These are phyloP conservation scores for Chymomyza procnemis DNA, from an alignment of 2,888 invertebrate species.

Conservation along the genomic window DNA sequence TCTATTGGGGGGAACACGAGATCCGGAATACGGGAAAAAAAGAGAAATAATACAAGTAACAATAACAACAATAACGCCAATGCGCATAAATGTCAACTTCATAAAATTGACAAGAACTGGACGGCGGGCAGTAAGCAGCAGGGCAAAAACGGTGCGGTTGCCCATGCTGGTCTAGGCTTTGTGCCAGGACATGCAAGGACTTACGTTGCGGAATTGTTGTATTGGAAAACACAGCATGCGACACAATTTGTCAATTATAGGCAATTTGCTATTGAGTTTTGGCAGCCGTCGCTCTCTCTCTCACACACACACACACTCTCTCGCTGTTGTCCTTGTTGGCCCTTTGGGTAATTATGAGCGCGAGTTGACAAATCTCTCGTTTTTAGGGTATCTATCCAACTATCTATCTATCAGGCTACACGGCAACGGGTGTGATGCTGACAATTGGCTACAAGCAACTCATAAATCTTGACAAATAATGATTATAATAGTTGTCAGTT, in stretches of 20 bases:
- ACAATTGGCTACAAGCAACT: conserved; percentile 25
- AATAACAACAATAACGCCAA: neutral
- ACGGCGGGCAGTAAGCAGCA: neutral
- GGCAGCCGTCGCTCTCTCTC: neutral
- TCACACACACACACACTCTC: too few species aligned
- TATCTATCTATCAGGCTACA: neutral
- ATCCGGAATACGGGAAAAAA: conserved; percentile 2
- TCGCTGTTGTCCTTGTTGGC: neutral
- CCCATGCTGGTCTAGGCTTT: conserved; percentile 11
- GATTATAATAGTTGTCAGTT: conserved; percentile 68
- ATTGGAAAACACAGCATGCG: conserved; percentile 64
- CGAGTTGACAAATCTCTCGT: neutral
- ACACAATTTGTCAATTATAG: conserved; percentile 66
- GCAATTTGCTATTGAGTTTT: conserved; percentile 15
- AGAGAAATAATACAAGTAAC: conserved; percentile 23
- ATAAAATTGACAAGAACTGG: conserved; percentile 53
- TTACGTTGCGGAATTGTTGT: conserved; percentile 34
- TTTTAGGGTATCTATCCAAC: neutral
- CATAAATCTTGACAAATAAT: conserved; percentile 56
- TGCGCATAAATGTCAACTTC: conserved; percentile 61
- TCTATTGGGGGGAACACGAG: conserved; percentile 37
- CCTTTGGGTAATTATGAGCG: conserved; percentile 1
- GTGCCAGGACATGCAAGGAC: conserved; percentile 22
- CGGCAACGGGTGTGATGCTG: conserved; percentile 25
- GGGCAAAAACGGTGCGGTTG: conserved; percentile 21